Base-by-base conservation (phyloP, 1,140 invertebrate species). In the Polypedilum vanderplanki region DNA sequence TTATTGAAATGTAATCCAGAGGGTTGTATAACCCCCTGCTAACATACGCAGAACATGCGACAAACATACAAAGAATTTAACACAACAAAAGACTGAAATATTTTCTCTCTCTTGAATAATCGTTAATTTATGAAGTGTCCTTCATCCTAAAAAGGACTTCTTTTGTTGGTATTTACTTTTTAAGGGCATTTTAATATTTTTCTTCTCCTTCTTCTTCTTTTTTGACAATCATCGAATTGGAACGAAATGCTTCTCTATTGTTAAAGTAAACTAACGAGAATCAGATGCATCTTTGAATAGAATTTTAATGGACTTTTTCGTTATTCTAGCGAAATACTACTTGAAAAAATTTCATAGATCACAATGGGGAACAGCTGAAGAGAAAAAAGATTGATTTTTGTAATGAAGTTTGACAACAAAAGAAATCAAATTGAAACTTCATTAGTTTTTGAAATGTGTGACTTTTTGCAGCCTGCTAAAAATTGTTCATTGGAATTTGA, bases 111-210 rank as follows among this genome's bases (percentile, higher is more conserved):
- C 24, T 33, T 70, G 65, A 70, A 70, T 70, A 70, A 70, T 70
- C 65, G 65, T 70, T 70, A 70, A 70, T 70, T 20, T 70, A 70
- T 70, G 65, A 18, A 70, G 65, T 70, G 65, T 70, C 65, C 65
- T 70, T 18, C 18, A 9, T 70, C 5, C 65, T 20, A 18, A 12
- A 12, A 12, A 20, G 17, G 65, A 22, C 9, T 22, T 5, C 65
- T 22, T 70, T 70, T 70, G 65, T 70, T 70, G 18, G n/a, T 20
- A 70, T 57, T 57, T 57, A n/a, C n/a, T n/a, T 70, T 18, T 18
- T 70, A 70, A 70, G 18, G 65, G 65, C 65, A 70, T 70, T 70
- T 70, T 70, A 70, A 70, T 70, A 70, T 9, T 70, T 70, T 70
- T 22, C n/a, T 18, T 8, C 17, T 18, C 17, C 18, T n/a, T 67